phyloP scores from a whole-genome alignment of 2,113 vertebrate genomes.

The Pelmatolapia mariae region DNA sequence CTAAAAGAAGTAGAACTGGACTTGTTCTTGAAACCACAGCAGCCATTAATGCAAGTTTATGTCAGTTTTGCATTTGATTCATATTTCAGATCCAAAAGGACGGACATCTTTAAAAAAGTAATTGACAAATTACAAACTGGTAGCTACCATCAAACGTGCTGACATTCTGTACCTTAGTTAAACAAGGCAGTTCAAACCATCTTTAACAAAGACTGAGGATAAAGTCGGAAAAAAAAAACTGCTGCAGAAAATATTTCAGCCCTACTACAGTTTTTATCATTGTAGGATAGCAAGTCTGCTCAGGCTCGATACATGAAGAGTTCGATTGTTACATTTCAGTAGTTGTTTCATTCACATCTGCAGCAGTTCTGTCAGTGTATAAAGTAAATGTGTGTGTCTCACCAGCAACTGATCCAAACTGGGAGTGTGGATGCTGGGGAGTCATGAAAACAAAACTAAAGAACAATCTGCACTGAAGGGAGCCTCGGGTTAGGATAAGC shows the following conservation, averaged over 20 bases:
- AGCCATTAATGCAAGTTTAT: neutral
- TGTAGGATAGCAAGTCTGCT: neutral
- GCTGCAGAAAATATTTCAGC: neutral
- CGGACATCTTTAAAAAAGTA: neutral
- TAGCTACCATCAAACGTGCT: neutral
- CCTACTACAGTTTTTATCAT: neutral
- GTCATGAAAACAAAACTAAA: neutral
- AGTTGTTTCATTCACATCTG: neutral
- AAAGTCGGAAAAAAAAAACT: neutral
- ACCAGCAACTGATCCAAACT: neutral
- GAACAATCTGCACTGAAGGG: neutral
- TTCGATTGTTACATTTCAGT: neutral
- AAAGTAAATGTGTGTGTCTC: neutral
- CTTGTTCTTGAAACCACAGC: neutral
- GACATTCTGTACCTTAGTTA: neutral
- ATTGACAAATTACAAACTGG: neutral
- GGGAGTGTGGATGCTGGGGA: neutral
- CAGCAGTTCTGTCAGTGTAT: neutral
- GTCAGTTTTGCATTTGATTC: neutral
- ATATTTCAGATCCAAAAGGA: neutral
- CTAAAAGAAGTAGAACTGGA: rapidly evolving
- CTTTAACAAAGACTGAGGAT: neutral
- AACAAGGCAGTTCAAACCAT: neutral
- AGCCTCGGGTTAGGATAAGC: neutral
- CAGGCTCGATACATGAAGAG: neutral